These are phyloP conservation scores for Paraplagusia blochii DNA, from an alignment of 2,113 vertebrate genomes.

Conservation along the genomic window DNA sequence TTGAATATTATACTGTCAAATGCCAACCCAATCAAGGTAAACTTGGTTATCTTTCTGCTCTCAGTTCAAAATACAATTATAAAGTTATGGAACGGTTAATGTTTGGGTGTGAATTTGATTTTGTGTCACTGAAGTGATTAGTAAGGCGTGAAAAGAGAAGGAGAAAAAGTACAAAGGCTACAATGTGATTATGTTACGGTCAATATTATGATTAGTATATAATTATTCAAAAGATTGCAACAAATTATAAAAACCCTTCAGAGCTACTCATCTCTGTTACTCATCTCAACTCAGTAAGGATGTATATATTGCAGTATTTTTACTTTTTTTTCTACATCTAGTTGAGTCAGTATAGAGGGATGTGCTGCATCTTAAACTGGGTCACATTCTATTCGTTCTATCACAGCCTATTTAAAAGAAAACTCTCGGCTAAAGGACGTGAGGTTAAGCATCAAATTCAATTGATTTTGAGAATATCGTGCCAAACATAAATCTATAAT, in stretches of 20 bases:
- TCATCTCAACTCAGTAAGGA: not conserved
- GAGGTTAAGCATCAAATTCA: conserved; percentile 60
- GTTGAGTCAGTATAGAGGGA: conserved; percentile 1
- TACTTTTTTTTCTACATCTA: conserved; percentile 6
- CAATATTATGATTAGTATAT: too few relatives aligned
- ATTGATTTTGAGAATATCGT: conserved; percentile 55
- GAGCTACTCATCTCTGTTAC: too few relatives aligned
- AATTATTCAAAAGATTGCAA: too few relatives aligned
- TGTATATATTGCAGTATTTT: not conserved
- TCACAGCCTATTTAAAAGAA: conserved; percentile 34
- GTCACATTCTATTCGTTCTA: conserved; percentile 46
- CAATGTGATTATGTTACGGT: too few relatives aligned
- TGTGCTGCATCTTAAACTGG: conserved; percentile 23
- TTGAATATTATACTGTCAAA: conserved; percentile 3
- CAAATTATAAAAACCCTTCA: too few relatives aligned
- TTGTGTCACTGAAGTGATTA: not conserved
- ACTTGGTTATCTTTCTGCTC: conserved; percentile 8
- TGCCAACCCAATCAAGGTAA: not conserved
- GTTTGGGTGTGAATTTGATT: conserved; percentile 10
- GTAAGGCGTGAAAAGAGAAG: not conserved
- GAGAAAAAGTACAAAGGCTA: too few relatives aligned
- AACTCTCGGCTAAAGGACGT: conserved; percentile 31
- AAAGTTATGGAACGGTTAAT: not conserved
- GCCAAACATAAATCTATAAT: conserved; percentile 62
- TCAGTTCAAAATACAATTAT: conserved; percentile 5